These are phyloP conservation scores for Melieria omissa DNA, from an alignment of 2,888 invertebrate genomes.

Conservation along the genomic window DNA sequence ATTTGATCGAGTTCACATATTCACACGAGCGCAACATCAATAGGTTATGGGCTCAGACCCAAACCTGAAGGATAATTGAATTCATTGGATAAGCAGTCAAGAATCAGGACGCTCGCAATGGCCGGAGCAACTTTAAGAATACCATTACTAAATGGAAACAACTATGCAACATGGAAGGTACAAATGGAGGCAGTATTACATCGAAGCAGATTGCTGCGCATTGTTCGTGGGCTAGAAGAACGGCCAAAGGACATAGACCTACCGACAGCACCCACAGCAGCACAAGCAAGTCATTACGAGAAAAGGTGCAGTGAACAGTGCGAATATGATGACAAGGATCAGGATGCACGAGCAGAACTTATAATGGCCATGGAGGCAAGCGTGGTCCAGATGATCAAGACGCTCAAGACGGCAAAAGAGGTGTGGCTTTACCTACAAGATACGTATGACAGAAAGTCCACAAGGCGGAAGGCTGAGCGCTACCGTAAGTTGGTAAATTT, in stretches of 20 bases:
- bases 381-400: slow-evolving; percentile 30
- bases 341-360: slow-evolving; percentile 31
- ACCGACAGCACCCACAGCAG: no score
- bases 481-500: no score
- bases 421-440: slow-evolving; percentile 32
- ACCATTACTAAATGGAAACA: slow-evolving; percentile 18
- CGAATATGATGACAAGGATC: slow-evolving; percentile 31
- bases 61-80: neutral
- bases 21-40: no score
- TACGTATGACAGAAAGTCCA: slow-evolving; percentile 36
- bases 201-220: slow-evolving; percentile 19
- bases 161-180: slow-evolving; percentile 12
- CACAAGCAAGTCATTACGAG: neutral
- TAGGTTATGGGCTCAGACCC: neutral
- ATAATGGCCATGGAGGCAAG: slow-evolving; percentile 30
- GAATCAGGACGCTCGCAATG: neutral
- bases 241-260: no score
- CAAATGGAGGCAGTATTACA: slow-evolving; percentile 34
- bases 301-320: neutral
- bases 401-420: slow-evolving; percentile 33
- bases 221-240: slow-evolving; percentile 13
- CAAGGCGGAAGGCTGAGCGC: no score
- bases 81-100: neutral
- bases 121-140: no score
- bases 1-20: no score